These are phyloP conservation scores for Pogonomyrmex barbatus DNA, from an alignment of 1,140 invertebrate genomes.

Conservation along the genomic window DNA sequence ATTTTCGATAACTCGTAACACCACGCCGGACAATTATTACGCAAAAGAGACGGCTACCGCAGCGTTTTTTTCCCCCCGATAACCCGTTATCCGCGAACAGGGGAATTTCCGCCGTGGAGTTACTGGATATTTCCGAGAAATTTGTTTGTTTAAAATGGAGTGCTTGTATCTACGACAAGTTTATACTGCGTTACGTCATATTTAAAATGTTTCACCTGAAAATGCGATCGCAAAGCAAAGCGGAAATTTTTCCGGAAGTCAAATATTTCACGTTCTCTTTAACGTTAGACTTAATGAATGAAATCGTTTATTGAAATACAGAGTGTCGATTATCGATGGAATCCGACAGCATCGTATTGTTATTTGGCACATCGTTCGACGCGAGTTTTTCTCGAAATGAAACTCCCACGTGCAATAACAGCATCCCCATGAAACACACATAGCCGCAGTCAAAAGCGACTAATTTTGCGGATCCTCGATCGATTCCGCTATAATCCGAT, in stretches of 20 bases:
- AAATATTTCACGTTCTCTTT: background rate
- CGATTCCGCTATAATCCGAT: background rate
- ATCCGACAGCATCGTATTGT: background rate
- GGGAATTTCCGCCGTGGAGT: conserved; percentile 19
- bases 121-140: conserved; percentile 36
- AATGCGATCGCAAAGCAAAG: background rate
- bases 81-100: conserved; percentile 34
- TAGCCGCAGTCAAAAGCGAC: conserved; percentile 1
- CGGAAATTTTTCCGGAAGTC: background rate
- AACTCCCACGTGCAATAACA: background rate
- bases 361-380: background rate
- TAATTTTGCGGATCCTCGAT: conserved; percentile 23
- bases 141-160: conserved; percentile 27
- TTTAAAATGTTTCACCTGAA: background rate
- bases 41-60: conserved; percentile 45
- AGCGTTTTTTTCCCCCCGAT: conserved; percentile 18
- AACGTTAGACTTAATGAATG: background rate
- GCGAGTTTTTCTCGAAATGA: background rate
- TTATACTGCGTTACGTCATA: background rate
- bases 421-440: background rate
- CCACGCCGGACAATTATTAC: conserved; percentile 52
- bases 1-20: conserved; percentile 59
- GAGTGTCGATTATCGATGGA: background rate
- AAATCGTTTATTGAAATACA: background rate
- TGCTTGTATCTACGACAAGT: background rate